Percentiles rank a stretch among this genome's conserved stretches.
phyloP scores from a whole-genome alignment of 2,113 vertebrate species.

The Neotoma lepida region DNA sequence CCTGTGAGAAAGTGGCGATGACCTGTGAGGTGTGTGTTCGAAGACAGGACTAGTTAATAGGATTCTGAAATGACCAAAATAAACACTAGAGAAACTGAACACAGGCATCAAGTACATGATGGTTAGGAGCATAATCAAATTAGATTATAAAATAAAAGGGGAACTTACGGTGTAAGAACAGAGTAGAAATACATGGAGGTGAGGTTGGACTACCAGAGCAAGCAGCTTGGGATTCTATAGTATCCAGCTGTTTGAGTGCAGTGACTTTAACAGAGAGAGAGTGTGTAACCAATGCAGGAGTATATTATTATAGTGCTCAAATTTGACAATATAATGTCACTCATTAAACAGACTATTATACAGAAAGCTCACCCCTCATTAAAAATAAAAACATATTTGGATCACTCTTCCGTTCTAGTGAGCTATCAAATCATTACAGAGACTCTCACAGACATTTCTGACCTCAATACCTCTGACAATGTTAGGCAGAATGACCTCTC shows the following conservation, averaged over 20 bases:
- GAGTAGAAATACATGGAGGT: background rate
- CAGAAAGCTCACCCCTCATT: background rate
- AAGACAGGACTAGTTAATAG: background rate
- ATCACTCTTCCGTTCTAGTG: background rate
- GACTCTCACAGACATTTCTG: background rate
- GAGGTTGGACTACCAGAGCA: background rate
- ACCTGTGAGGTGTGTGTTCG: background rate
- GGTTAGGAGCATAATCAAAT: background rate
- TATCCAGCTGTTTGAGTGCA: background rate
- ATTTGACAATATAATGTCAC: background rate
- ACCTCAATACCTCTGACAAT: constrained; percentile 7
- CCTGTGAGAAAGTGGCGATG: background rate
- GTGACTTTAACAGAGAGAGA: background rate
- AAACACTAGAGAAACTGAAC: background rate
- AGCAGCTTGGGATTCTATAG: background rate
- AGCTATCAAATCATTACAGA: constrained; percentile 44
- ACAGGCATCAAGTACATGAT: constrained; percentile 10
- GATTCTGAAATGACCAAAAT: background rate
- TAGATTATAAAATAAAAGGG: background rate
- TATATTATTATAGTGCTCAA: background rate
- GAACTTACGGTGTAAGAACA: background rate
- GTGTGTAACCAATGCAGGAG: background rate
- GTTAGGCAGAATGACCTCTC: background rate
- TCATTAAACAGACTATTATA: background rate
- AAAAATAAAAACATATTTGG: background rate